Evolutionary conservation across 2,113 vertebrate species (phyloP).

Genomic region (Seriola quinqueradiata): DNA sequence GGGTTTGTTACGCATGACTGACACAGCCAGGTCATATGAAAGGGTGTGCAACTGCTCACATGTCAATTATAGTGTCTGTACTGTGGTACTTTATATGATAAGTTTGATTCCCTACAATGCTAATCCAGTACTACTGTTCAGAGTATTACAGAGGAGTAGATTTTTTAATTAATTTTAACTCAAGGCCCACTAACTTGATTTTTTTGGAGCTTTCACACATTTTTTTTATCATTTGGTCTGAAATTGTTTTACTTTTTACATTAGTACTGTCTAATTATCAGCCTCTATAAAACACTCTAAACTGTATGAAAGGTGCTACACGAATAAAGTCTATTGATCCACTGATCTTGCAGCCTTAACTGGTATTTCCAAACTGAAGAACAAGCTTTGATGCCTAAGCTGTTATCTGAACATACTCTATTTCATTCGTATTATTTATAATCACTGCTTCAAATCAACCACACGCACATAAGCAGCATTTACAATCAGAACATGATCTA

Average conservation of each 20-base stretch:
- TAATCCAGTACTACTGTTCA: neutral
- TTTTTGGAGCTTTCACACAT: neutral
- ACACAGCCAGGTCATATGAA: constrained; percentile 49
- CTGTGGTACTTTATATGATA: neutral
- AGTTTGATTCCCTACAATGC: neutral
- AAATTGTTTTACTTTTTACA: neutral
- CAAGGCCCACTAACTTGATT: too few relatives aligned
- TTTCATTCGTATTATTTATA: constrained; percentile 6
- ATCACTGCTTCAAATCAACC: constrained; percentile 18
- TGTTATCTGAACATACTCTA: neutral
- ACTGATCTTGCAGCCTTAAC: neutral
- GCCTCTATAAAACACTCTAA: neutral
- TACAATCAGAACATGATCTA: constrained; percentile 22
- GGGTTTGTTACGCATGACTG: constrained; percentile 45
- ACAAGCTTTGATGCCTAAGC: neutral
- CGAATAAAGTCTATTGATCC: neutral
- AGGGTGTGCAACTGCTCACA: neutral
- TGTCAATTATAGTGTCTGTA: constrained; percentile 14
- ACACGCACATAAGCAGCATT: neutral
- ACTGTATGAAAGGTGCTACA: neutral
- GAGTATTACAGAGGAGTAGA: too few relatives aligned
- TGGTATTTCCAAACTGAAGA: neutral
- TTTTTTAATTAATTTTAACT: neutral
- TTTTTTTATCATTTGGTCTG: too few relatives aligned
- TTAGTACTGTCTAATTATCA: neutral